Percentiles rank a stretch among this genome's conserved stretches.
Conservation (phyloP, 2,888 invertebrate species). For the Malthinus seriepunctatus region DNA sequence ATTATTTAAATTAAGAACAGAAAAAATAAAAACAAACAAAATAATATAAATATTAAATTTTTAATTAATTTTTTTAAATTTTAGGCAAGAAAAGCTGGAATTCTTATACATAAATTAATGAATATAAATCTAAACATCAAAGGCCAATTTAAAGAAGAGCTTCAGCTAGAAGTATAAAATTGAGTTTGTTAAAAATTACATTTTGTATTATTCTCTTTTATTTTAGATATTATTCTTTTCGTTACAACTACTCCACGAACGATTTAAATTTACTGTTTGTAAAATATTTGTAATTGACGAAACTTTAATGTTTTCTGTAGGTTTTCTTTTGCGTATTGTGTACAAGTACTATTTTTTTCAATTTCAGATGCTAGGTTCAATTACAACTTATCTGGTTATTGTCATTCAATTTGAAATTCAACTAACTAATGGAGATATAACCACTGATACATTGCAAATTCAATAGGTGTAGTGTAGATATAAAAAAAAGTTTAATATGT, state of each 20-base stretch:
- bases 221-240: constrained; percentile 18
- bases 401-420: constrained; percentile 24
- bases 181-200: background rate
- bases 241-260: constrained; percentile 18
- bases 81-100: constrained; percentile 2
- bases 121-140: background rate
- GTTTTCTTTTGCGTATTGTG: background rate
- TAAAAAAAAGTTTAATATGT: too few species aligned
- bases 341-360: background rate
- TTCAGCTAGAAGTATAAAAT: constrained; percentile 5
- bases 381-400: constrained; percentile 25
- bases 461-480: too few species aligned
- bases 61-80: background rate
- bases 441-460: too few species aligned
- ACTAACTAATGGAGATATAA: too few species aligned
- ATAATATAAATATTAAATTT: too few species aligned
- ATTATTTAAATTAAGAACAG: too few species aligned
- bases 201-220: background rate
- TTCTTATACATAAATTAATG: constrained; percentile 5
- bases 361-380: constrained; percentile 17
- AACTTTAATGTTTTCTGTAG: constrained; percentile 12
- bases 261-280: constrained; percentile 18
- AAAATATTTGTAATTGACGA: constrained; percentile 21
- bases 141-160: constrained; percentile 6
- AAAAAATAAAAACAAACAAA: too few species aligned